Conservation (phyloP, 1,140 invertebrate genomes). For the Drosophila takahashii region DNA sequence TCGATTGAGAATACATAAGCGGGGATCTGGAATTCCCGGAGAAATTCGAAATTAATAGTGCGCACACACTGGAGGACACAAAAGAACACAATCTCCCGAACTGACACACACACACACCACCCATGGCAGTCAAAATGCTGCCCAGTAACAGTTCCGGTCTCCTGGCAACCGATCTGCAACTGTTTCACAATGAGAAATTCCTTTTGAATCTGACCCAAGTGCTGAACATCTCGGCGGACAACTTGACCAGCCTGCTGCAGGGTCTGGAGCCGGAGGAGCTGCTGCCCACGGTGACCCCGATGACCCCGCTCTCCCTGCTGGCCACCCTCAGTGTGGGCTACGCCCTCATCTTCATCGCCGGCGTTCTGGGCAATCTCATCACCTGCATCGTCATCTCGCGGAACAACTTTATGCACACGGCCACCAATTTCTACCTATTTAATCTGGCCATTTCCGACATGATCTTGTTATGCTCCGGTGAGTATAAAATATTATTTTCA, state of each 20-base stretch:
- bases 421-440: slow-evolving; percentile 94
- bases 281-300: slow-evolving; percentile 38
- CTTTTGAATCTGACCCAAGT: slow-evolving; percentile 79
- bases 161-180: slow-evolving; percentile 47
- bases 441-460: slow-evolving; percentile 95
- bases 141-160: slow-evolving; percentile 44
- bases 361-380: slow-evolving; percentile 93
- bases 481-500: background rate
- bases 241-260: slow-evolving; percentile 72
- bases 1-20: slow-evolving; percentile 27
- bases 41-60: slow-evolving; percentile 36
- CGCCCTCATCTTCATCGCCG: slow-evolving; percentile 90
- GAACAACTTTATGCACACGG: slow-evolving; percentile 93
- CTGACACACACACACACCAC: background rate
- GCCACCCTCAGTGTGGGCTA: slow-evolving; percentile 90
- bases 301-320: slow-evolving; percentile 84
- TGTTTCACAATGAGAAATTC: slow-evolving; percentile 77
- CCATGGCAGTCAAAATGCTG: slow-evolving; percentile 63
- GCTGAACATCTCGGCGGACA: slow-evolving; percentile 78
- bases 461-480: slow-evolving; percentile 89
- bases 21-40: background rate
- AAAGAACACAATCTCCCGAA: slow-evolving; percentile 2
- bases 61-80: slow-evolving; percentile 1
- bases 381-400: slow-evolving; percentile 94
- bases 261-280: slow-evolving; percentile 54